Evolutionary conservation across 1,140 invertebrate species (phyloP).

Genomic region (Drosophila oshimai): DNA sequence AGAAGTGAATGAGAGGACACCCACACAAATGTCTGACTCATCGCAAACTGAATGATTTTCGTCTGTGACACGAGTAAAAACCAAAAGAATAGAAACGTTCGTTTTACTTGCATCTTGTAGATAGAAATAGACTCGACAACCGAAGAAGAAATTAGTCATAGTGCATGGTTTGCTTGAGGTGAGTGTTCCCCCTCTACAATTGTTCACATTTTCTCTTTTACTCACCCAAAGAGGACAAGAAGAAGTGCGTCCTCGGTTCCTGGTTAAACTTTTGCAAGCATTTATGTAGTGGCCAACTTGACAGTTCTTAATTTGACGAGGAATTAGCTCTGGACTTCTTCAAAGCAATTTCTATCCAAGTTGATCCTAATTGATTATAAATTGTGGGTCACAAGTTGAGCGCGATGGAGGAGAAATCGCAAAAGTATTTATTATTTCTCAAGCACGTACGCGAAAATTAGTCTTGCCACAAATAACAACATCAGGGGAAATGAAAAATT

Average conservation of each 20-base stretch:
- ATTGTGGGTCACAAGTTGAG: slow-evolving; percentile 40
- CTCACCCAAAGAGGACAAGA: slow-evolving; percentile 1
- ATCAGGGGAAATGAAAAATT: slow-evolving; percentile 15
- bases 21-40: slow-evolving; percentile 47
- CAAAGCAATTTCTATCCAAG: slow-evolving; percentile 51
- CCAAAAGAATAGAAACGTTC: slow-evolving; percentile 29
- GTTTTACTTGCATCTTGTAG: slow-evolving; percentile 37
- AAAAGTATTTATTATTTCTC: slow-evolving; percentile 20
- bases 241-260: neutral
- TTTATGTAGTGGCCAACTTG: slow-evolving; percentile 12
- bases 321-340: slow-evolving; percentile 54
- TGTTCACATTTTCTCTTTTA: neutral
- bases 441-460: slow-evolving; percentile 29
- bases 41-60: neutral
- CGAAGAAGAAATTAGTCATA: slow-evolving; percentile 29
- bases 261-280: slow-evolving; percentile 6
- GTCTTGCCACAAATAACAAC: slow-evolving; percentile 34
- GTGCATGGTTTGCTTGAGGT: slow-evolving; percentile 17
- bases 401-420: neutral
- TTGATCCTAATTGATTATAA: slow-evolving; percentile 71
- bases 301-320: slow-evolving; percentile 70
- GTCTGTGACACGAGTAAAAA: slow-evolving; percentile 1
- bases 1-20: slow-evolving; percentile 21
- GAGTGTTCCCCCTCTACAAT: neutral
- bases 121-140: slow-evolving; percentile 35